These are phyloP conservation scores for Silurus asotus DNA, from an alignment of 2,113 vertebrate species.

Conservation along the genomic window DNA sequence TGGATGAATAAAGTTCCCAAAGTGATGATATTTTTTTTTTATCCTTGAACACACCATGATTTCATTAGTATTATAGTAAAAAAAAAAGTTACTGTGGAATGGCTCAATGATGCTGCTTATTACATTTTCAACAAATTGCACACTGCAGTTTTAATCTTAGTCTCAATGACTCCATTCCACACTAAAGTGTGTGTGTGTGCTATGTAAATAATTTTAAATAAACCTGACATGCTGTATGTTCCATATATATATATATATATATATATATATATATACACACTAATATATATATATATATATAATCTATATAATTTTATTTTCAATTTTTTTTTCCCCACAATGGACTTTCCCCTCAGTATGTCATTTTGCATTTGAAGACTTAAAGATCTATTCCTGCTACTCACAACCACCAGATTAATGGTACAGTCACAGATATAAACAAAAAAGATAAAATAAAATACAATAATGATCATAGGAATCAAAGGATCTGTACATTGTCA, in stretches of 20 bases:
- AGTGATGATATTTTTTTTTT: constrained; percentile 18
- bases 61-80: background rate
- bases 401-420: background rate
- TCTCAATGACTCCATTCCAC: background rate
- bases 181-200: background rate
- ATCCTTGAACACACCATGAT: constrained; percentile 16
- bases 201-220: background rate
- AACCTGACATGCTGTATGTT: background rate
- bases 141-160: background rate
- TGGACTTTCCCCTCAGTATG: background rate
- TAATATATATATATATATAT: too few relatives aligned
- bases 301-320: too few relatives aligned
- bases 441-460: background rate
- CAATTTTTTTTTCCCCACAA: too few relatives aligned
- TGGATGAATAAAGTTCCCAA: background rate
- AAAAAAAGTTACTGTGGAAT: background rate
- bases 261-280: too few relatives aligned
- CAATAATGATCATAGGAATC: background rate
- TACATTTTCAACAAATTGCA: background rate
- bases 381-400: background rate
- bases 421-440: background rate
- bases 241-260: too few relatives aligned
- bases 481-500: background rate
- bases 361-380: background rate
- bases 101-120: too few relatives aligned